Conservation (phyloP, 2,888 invertebrate species). For the Blastobasis lacticolella region DNA sequence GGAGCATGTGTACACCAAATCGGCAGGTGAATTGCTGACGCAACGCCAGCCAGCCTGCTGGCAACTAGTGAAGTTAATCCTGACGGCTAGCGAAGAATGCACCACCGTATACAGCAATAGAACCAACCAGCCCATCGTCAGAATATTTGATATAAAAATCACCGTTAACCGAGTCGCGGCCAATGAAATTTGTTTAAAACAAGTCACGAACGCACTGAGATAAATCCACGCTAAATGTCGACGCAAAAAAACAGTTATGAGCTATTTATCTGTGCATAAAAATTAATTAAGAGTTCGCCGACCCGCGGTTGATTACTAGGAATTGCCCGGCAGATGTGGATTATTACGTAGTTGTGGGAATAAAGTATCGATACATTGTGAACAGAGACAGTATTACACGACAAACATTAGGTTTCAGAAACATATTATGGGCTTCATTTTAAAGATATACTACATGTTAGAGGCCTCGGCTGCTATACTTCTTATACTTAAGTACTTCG, state of each 20-base stretch:
- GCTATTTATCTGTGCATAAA: conserved; percentile 30
- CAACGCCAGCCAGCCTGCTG: conserved; percentile 60
- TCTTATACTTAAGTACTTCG: no score
- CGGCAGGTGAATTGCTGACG: conserved; percentile 41
- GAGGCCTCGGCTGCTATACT: no score
- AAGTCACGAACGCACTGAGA: conserved; percentile 38
- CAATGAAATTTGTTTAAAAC: no score
- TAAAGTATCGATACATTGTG: no score
- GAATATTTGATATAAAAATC: background rate
- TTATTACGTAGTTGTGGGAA: no score
- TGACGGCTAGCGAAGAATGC: conserved; percentile 30
- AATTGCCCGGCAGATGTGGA: no score
- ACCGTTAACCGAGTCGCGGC: no score
- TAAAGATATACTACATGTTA: no score
- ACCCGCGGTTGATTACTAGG: background rate
- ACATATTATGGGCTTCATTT: no score
- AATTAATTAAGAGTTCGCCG: conserved; percentile 17
- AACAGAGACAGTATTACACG: no score
- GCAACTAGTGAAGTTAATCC: conserved; percentile 59
- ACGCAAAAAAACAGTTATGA: conserved; percentile 29
- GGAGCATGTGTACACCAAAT: conserved; percentile 52
- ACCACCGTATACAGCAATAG: conserved; percentile 20
- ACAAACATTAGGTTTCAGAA: no score
- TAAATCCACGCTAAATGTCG: conserved; percentile 34
- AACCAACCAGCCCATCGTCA: conserved; percentile 25